Evolutionary conservation across 2,113 vertebrate genomes (phyloP).

Genomic region (Lamprotornis superbus): DNA sequence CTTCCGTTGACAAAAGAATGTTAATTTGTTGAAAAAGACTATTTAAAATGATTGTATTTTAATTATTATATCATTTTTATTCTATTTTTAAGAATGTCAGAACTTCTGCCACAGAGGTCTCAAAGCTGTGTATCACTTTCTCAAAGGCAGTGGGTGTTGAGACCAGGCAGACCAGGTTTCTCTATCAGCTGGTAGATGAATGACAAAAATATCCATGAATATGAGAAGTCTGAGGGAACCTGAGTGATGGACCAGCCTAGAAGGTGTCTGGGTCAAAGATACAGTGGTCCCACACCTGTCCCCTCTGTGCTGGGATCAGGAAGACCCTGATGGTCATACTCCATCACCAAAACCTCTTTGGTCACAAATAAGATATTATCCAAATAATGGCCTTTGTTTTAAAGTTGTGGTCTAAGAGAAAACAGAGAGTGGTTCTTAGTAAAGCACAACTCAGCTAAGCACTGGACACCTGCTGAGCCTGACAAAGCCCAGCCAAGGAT

Average conservation of each 20-base stretch:
- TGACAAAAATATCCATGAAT: not conserved
- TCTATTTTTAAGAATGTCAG: conserved; percentile 16
- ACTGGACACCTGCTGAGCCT: not conserved
- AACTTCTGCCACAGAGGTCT: not conserved
- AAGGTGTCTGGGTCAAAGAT: not conserved
- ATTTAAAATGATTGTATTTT: conserved; percentile 43
- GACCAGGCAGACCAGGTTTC: not conserved
- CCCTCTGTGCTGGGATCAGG: not conserved
- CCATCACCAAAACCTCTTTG: not conserved
- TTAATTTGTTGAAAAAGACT: conserved; percentile 42
- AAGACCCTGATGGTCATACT: not conserved
- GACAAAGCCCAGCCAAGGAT: not conserved
- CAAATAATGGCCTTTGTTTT: not conserved
- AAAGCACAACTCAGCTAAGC: not conserved
- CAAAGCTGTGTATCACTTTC: not conserved
- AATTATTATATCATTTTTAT: conserved; percentile 10
- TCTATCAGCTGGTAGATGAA: not conserved
- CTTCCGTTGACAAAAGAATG: conserved; percentile 15
- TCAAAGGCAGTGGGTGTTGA: not conserved
- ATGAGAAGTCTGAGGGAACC: not conserved
- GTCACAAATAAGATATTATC: not conserved
- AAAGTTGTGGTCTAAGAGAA: not conserved
- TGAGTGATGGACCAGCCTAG: rapidly evolving
- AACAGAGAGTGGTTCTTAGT: not conserved
- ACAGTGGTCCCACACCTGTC: rapidly evolving